phyloP scores from a whole-genome alignment of 2,888 invertebrate species.

The Colostygia pectinataria region DNA sequence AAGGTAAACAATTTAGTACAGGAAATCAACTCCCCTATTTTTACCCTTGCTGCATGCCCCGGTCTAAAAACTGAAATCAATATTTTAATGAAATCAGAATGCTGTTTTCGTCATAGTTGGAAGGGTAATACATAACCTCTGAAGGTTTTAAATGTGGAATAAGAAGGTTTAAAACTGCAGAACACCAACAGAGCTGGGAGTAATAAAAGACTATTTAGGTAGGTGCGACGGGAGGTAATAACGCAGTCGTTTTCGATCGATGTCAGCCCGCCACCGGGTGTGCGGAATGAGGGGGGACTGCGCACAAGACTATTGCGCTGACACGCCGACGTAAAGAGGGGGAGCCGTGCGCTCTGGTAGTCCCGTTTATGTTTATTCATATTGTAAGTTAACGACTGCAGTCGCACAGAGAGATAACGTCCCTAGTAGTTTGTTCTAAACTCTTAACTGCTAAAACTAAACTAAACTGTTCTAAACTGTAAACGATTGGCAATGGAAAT shows the following conservation, averaged over 20 bases:
- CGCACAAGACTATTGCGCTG: slow-evolving; percentile 63
- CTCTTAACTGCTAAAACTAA: neutral
- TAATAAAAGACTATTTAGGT: slow-evolving; percentile 10
- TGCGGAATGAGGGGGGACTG: slow-evolving; percentile 52
- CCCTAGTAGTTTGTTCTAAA: slow-evolving; percentile 4
- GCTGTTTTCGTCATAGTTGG: too few species aligned
- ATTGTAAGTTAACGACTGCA: slow-evolving; percentile 35
- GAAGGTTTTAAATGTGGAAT: too few species aligned
- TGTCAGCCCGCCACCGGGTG: slow-evolving; percentile 52
- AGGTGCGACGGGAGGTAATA: slow-evolving; percentile 33
- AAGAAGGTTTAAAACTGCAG: neutral
- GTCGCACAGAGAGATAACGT: slow-evolving; percentile 24
- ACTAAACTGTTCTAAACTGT: too few species aligned
- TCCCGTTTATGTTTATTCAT: slow-evolving; percentile 41
- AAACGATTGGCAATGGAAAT: slow-evolving; percentile 26
- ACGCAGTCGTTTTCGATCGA: slow-evolving; percentile 61
- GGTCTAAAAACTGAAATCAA: too few species aligned
- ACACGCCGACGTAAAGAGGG: slow-evolving; percentile 45
- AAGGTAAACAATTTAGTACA: too few species aligned
- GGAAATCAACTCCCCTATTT: too few species aligned
- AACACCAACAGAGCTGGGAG: neutral
- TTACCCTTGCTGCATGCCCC: too few species aligned
- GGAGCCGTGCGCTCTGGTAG: slow-evolving; percentile 26
- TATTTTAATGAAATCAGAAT: too few species aligned
- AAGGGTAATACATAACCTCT: too few species aligned